Percentiles rank a stretch among this genome's conserved stretches.
phyloP scores from a whole-genome alignment of 2,797 vertebrate genomes.

The Natrix natrix region DNA sequence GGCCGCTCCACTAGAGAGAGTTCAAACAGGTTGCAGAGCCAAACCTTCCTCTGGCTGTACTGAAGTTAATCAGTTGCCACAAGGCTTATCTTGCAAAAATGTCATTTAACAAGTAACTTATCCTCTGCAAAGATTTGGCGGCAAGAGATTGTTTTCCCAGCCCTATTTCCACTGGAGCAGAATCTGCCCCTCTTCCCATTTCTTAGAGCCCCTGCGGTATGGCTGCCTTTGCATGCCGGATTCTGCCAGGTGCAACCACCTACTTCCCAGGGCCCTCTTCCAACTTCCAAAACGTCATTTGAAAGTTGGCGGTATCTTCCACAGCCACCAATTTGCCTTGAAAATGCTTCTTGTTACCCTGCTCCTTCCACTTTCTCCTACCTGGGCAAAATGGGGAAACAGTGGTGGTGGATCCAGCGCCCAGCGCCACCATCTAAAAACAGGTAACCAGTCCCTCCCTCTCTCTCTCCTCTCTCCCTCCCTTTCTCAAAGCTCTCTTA shows the following conservation, averaged over 20 bases:
- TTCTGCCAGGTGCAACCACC: too few relatives aligned
- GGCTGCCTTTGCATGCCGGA: neutral
- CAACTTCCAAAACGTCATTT: neutral
- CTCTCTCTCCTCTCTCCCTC: neutral
- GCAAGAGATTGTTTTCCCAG: neutral
- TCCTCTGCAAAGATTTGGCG: neutral
- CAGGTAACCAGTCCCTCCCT: neutral
- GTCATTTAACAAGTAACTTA: neutral
- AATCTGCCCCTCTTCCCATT: neutral
- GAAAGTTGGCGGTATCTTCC: neutral
- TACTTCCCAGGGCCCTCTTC: neutral
- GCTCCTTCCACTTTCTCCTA: neutral
- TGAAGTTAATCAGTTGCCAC: slow-evolving; percentile 7
- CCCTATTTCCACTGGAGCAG: neutral
- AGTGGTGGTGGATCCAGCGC: neutral
- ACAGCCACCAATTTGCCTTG: neutral
- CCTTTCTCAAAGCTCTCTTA: neutral
- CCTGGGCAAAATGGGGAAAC: neutral
- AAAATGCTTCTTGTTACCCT: neutral
- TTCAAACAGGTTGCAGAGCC: neutral
- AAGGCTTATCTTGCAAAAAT: neutral
- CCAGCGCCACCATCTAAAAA: neutral
- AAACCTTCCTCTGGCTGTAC: neutral
- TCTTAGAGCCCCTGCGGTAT: neutral
- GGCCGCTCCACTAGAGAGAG: neutral